These are phyloP conservation scores for Epizoanthus scotinus DNA, from an alignment of 92 coral and sea anemone species.

Conservation along the genomic window DNA sequence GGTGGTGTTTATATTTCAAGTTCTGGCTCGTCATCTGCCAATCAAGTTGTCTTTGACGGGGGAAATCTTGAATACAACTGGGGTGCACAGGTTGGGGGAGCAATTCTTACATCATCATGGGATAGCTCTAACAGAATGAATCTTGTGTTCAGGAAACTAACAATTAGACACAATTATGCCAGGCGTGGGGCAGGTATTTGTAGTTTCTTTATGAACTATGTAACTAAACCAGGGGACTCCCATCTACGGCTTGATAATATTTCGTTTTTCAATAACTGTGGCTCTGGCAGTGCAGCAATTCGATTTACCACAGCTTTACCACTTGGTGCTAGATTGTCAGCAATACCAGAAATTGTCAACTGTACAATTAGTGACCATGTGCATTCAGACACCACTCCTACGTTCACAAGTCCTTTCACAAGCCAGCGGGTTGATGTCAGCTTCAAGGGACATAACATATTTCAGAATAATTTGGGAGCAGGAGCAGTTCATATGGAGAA, in stretches of 20 bases:
- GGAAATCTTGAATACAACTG: slow-evolving; percentile 24
- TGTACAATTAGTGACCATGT: slow-evolving; percentile 13
- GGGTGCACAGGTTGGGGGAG: slow-evolving; percentile 59
- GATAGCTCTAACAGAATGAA: slow-evolving; percentile 33
- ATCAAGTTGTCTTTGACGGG: slow-evolving; percentile 22
- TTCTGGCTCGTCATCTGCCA: slow-evolving; percentile 42
- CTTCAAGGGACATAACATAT: slow-evolving; percentile 73
- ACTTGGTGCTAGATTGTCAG: not conserved
- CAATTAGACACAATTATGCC: slow-evolving; percentile 32
- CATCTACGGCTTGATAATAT: slow-evolving; percentile 4
- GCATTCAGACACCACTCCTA: slow-evolving; percentile 30
- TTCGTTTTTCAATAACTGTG: not conserved
- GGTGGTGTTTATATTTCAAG: slow-evolving; percentile 70
- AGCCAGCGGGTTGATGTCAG: slow-evolving; percentile 65
- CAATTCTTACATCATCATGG: slow-evolving; percentile 30
- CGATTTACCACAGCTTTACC: slow-evolving; percentile 29
- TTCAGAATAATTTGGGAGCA: slow-evolving; percentile 63
- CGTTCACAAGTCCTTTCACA: slow-evolving; percentile 76
- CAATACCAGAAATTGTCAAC: slow-evolving; percentile 27
- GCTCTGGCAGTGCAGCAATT: slow-evolving; percentile 25
- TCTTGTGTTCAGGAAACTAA: slow-evolving; percentile 25
- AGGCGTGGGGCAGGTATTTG: slow-evolving; percentile 45
- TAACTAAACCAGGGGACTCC: not conserved
- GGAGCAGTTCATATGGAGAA: slow-evolving; percentile 76
- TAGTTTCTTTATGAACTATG: slow-evolving; percentile 32